phyloP scores from a whole-genome alignment of 2,113 vertebrate genomes.

The Paedocypris sp. region DNA sequence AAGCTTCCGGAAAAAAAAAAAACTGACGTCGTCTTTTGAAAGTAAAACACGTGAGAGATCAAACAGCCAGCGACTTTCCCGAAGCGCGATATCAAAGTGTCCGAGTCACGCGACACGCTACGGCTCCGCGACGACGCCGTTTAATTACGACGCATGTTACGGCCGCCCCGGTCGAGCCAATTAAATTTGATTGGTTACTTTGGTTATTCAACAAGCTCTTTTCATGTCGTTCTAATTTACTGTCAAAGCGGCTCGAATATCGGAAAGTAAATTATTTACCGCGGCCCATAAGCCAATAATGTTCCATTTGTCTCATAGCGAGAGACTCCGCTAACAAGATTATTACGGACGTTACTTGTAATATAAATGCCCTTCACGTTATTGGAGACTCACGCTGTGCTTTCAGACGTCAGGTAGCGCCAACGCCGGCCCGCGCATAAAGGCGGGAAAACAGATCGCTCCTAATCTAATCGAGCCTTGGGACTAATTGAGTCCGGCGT shows the following conservation, averaged over 20 bases:
- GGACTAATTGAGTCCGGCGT: too few species aligned
- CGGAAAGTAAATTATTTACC: slow-evolving; percentile 97
- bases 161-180: slow-evolving; percentile 92
- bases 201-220: slow-evolving; percentile 96
- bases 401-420: slow-evolving; percentile 78
- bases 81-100: slow-evolving; percentile 76
- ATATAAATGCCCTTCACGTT: slow-evolving; percentile 90
- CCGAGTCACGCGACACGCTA: slow-evolving; percentile 83
- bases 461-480: too few species aligned
- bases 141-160: slow-evolving; percentile 98
- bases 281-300: slow-evolving; percentile 93
- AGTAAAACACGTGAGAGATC: slow-evolving; percentile 18
- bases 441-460: too few species aligned
- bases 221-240: slow-evolving; percentile 99
- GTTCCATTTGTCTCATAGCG: slow-evolving; percentile 91
- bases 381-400: slow-evolving; percentile 78
- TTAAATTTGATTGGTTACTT: slow-evolving; percentile 99
- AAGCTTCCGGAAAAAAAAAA: too few species aligned
- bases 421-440: too few species aligned
- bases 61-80: slow-evolving; percentile 66
- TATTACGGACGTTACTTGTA: slow-evolving; percentile 98
- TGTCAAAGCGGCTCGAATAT: slow-evolving; percentile 94
- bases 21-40: slow-evolving; percentile 46
- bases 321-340: slow-evolving; percentile 91
- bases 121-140: slow-evolving; percentile 87